These are phyloP conservation scores for Julus scandinavius DNA, from an alignment of 2,888 invertebrate species.

Conservation along the genomic window DNA sequence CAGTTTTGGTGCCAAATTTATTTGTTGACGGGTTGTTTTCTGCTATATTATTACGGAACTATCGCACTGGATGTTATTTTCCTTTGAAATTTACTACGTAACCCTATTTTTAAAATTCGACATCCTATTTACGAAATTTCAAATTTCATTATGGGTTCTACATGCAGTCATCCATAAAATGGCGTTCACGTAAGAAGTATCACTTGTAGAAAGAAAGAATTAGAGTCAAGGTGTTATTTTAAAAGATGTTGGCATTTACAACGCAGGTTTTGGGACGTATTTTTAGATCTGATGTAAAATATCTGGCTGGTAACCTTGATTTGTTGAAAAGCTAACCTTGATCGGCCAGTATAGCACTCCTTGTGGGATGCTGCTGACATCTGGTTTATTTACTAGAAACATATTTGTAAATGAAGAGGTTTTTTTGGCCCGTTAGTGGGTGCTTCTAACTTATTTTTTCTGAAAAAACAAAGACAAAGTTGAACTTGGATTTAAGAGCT, in stretches of 20 bases:
- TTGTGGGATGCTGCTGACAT: neutral
- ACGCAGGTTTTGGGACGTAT: neutral
- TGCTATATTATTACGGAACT: neutral
- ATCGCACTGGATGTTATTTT: too few species aligned
- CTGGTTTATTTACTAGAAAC: conserved; percentile 17
- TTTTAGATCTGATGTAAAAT: conserved; percentile 27
- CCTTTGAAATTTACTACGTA: too few species aligned
- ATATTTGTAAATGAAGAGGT: neutral
- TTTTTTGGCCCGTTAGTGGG: neutral
- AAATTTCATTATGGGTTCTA: neutral
- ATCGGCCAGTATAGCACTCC: neutral
- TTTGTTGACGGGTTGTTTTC: neutral
- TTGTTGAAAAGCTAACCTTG: neutral
- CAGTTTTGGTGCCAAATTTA: neutral
- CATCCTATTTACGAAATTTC: neutral
- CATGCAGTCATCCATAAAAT: neutral
- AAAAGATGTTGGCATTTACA: conserved; percentile 17
- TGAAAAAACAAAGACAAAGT: neutral
- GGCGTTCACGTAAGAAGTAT: neutral
- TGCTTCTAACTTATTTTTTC: neutral
- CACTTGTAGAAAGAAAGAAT: neutral
- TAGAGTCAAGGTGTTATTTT: conserved; percentile 27
- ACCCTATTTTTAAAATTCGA: too few species aligned
- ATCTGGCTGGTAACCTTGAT: conserved; percentile 39
- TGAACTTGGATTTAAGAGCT: neutral